Conservation (phyloP, 2,888 invertebrate species). For the Drosophila colorata region DNA sequence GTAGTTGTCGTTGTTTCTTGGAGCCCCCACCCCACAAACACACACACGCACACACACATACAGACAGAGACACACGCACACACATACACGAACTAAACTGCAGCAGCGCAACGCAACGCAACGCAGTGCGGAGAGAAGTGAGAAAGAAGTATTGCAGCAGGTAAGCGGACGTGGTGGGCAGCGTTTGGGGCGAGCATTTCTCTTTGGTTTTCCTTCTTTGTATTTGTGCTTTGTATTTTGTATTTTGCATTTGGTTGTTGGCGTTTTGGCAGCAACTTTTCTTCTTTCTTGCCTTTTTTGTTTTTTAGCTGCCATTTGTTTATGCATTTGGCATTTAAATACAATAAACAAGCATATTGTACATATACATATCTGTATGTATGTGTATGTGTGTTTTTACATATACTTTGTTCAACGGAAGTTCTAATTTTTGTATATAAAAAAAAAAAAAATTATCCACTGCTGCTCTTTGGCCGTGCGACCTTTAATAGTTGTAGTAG, state of each 20-base stretch:
- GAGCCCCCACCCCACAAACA: slow-evolving; percentile 30
- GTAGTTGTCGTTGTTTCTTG: slow-evolving; percentile 60
- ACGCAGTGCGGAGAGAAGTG: slow-evolving; percentile 46
- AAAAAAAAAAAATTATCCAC: slow-evolving; percentile 2
- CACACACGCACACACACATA: slow-evolving; percentile 11
- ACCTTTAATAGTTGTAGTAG: slow-evolving; percentile 15
- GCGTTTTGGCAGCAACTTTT: slow-evolving; percentile 34
- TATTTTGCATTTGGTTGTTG: slow-evolving; percentile 23
- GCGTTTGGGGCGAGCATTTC: slow-evolving; percentile 53
- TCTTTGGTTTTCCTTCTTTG: slow-evolving; percentile 49
- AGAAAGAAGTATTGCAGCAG: slow-evolving; percentile 61
- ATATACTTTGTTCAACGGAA: slow-evolving; percentile 34
- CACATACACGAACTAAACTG: slow-evolving; percentile 46
- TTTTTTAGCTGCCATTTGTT: slow-evolving; percentile 30
- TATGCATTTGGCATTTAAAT: slow-evolving; percentile 39
- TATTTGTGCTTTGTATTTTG: slow-evolving; percentile 30
- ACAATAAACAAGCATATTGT: slow-evolving; percentile 49
- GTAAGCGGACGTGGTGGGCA: slow-evolving; percentile 63
- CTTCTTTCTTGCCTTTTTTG: slow-evolving; percentile 1
- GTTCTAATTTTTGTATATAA: slow-evolving; percentile 19
- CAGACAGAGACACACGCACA: not conserved
- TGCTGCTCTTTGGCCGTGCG: slow-evolving; percentile 9
- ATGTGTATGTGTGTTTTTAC: slow-evolving; percentile 14
- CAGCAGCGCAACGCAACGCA: slow-evolving; percentile 39
- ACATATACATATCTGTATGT: slow-evolving; percentile 19